Evolutionary conservation across 2,888 invertebrate genomes (phyloP), one percentile per base, ranked within the genome.

Genomic region (Clanis bilineata): DNA sequence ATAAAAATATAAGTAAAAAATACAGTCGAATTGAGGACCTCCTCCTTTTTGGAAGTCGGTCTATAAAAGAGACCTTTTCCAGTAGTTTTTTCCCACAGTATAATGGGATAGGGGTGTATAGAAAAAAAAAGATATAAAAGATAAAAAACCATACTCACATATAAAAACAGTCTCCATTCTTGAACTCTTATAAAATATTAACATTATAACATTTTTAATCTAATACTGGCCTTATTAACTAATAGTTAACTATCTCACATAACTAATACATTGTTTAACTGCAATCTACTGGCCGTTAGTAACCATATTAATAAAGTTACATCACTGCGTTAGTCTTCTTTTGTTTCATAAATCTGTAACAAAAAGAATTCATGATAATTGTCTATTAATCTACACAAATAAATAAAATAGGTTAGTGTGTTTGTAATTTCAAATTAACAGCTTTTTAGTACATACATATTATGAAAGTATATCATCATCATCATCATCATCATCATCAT

Each of bases 191-290:
- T 58, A 47, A 39, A 32, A 39, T 59, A 61, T 21, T 57, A 44
- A 59, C 45, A 61, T 55, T 60, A 47, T 64, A 56, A 61, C 38
- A 61, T 44, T 60, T 63, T 67, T 65, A 45, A 64, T 57, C 73
- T 75, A 79, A 71, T 84, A 85, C 83, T 85, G 85, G 84, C 84
- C 83, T 73, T 76, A 69, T 21, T 44, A 28, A 28, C 43, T 57
- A 41, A 64, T n/a, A 5, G 18, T 18, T 41, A 18, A n/a, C 18
- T 41, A 41, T 41, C 7, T 41, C 41, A 41, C 41, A 41, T 41
- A n/a, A 41, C 18, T 41, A 41, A 9, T 3, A 41, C 36, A 41
- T 15, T 18, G 4, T 41, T 18, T 18, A 41, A 41, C 7, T 41
- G 18, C 41, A 57, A 23, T 43, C 18, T 25, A 47, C 43, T 57